Evolutionary conservation across 1,140 invertebrate genomes (phyloP), one percentile per base, ranked within the genome.

Genomic region (Amphibalanus amphitrite): DNA sequence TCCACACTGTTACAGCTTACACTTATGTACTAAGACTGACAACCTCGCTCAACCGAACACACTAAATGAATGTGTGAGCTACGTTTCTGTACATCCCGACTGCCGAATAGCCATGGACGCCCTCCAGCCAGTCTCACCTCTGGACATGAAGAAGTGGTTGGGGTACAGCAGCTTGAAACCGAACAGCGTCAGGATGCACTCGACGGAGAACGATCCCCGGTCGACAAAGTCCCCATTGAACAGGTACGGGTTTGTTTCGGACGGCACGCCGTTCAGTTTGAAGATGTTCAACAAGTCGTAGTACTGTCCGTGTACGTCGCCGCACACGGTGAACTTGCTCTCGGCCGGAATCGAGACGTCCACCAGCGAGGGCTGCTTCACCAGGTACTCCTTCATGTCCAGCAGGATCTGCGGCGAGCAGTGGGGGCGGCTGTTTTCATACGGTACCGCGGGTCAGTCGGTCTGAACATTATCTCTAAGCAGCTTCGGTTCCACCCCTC

Each of bases 181-280:
- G 81, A 99, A 97, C 67, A 99, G 82, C 28, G 90, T 93, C 79
- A 99, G 95, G 79, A 99, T 99, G 81, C 96, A 98, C 82, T 99
- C 97, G 29, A 99, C 95, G 28, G 95, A 98, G 82, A 99, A 99
- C 0, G 95, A 97, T 20, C 97, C 97, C 83, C 97, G 84, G 81
- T 99, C 97, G 67, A 99, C 97, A 83, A 99, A 99, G 83, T 99
- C 97, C 74, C 95, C 95, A 83, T 97, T 98, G 81, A 98, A 98
- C 75, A 97, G 83, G 28, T 98, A 99, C 73, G 97, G 96, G 84
- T 99, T 99, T 67, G 85, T 87, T 79, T 91, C 87, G 20, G 93
- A 96, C 23, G 97, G 97, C 65, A 95, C 80, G 20, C 95, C 97
- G 82, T 99, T 99, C 65, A 98, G 82, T 78, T 95, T 85, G 83